Conservation (phyloP, 2,113 vertebrate genomes). For the Ascaphus truei region DNA sequence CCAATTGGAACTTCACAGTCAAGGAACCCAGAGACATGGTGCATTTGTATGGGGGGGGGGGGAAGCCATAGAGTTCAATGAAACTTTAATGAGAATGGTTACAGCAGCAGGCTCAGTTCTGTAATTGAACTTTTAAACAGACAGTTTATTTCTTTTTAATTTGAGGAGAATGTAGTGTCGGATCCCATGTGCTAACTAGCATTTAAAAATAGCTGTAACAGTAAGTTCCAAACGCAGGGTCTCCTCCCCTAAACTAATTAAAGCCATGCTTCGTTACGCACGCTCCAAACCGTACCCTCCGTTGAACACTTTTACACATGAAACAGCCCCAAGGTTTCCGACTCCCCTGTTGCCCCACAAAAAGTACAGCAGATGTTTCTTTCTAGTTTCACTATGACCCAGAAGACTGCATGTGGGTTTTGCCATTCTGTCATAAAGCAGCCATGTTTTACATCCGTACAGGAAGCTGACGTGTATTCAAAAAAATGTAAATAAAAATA, state of each 20-base stretch:
- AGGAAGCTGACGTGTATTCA: too few species aligned
- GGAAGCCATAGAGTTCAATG: slow-evolving; percentile 35
- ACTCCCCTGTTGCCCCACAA: not conserved
- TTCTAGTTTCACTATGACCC: too few species aligned
- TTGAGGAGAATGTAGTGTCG: slow-evolving; percentile 46
- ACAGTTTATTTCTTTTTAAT: slow-evolving; percentile 55
- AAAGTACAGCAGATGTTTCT: not conserved
- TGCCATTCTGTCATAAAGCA: too few species aligned
- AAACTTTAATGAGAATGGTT: slow-evolving; percentile 45
- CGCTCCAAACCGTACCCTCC: not conserved
- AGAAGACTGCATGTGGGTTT: too few species aligned
- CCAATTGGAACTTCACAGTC: not conserved
- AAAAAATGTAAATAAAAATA: too few species aligned
- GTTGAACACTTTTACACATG: slow-evolving; percentile 1
- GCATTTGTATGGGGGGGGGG: slow-evolving; percentile 6
- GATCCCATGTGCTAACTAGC: slow-evolving; percentile 44
- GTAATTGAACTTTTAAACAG: slow-evolving; percentile 50
- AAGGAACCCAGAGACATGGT: slow-evolving; percentile 1
- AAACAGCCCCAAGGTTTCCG: not conserved
- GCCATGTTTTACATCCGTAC: too few species aligned
- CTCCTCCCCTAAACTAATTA: slow-evolving; percentile 39
- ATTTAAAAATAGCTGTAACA: slow-evolving; percentile 46
- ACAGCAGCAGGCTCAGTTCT: slow-evolving; percentile 42
- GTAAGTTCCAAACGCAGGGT: slow-evolving; percentile 15
- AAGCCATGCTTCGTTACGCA: not conserved